Conservation (phyloP, 2,113 vertebrate species). For the Thomomys bottae region DNA sequence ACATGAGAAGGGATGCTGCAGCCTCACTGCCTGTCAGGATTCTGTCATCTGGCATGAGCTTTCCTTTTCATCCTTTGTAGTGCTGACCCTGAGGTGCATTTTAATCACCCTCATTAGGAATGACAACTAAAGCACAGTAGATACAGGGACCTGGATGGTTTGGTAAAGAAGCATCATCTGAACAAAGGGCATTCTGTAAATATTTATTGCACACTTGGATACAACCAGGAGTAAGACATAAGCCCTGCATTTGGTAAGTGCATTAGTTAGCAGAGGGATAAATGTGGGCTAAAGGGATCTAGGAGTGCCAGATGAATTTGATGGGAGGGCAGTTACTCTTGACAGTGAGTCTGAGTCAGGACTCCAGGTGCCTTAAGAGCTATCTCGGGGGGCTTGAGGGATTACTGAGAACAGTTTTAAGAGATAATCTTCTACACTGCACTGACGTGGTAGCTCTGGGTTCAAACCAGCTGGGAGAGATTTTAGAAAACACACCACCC, state of each 20-base stretch:
- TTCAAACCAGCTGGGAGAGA: conserved; percentile 8
- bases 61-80: not conserved
- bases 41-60: not conserved
- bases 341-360: not conserved
- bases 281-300: not conserved
- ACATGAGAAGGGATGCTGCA: fast-evolving
- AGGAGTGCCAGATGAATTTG: not conserved
- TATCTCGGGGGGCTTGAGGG: not conserved
- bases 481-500: not conserved
- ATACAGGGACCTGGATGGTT: not conserved
- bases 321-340: not conserved
- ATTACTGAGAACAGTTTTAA: not conserved
- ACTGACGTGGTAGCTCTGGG: not conserved
- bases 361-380: not conserved
- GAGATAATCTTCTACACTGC: not conserved
- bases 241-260: not conserved
- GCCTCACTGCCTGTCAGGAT: not conserved
- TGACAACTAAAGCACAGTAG: not conserved
- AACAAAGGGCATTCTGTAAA: conserved; percentile 45
- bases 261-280: not conserved
- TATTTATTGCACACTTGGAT: conserved; percentile 41
- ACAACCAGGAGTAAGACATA: not conserved
- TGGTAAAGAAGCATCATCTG: not conserved
- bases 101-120: not conserved
- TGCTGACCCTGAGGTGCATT: not conserved